Base-by-base conservation (phyloP, 1,140 invertebrate species). In the Zaprionus taronus region DNA sequence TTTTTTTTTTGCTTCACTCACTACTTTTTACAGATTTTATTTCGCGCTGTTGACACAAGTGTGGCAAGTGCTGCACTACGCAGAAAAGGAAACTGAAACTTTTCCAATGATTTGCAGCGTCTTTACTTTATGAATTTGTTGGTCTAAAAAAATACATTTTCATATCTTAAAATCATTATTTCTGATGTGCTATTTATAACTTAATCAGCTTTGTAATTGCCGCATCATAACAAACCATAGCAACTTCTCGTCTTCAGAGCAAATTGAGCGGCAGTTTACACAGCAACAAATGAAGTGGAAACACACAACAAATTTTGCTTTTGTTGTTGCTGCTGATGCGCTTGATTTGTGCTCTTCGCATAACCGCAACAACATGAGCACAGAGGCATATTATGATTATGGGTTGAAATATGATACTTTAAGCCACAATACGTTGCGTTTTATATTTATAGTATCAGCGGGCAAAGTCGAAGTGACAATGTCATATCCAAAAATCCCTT, bases 351-450 rank as follows among this genome's bases (percentile, higher is more conserved):
- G 77, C 38, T 66, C 47, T 73, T 72, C 51, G n/a, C 58, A 36
- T 55, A 38, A 41, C 41, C 66, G 49, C 58, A 44, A 34, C 15
- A 41, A 67, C 47, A 67, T 24, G 24, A 26, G 47, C 28, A 49
- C n/a, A 14, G 9, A n/a, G 17, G 17, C 55, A 67, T 74, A 77
- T 85, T 85, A 82, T 80, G 83, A 86, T 86, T 80, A 85, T 85
- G 65, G 26, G 17, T 28, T 57, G 69, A 70, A 85, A 81, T 86
- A 80, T 83, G 83, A 86, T 86, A 78, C 83, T 87, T 87, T 87
- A 83, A 87, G 77, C 78, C 69, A 77, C 69, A 81, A 77, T 61
- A 72, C 79, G 77, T 61, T 78, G 70, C 69, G 53, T 79, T 85
- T 80, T 83, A 80, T 83, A 68, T 72, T 76, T 68, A 77, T 74